phyloP scores from a whole-genome alignment of 2,113 vertebrate species.

The Dasyurus viverrinus region DNA sequence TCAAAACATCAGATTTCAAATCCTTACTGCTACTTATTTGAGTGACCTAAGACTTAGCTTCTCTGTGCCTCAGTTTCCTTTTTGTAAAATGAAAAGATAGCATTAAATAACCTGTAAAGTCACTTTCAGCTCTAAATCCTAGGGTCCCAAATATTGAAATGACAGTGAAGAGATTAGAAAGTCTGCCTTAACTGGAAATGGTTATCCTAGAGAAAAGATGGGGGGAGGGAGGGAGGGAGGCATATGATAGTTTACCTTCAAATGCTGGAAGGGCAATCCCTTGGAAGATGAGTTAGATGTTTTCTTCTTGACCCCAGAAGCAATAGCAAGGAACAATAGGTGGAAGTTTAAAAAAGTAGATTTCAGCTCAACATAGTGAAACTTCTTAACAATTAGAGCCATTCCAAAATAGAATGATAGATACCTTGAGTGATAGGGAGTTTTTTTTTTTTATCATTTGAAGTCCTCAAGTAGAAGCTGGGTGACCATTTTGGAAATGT shows the following conservation, averaged over 20 bases:
- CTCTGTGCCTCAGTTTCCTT: background rate
- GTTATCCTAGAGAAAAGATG: background rate
- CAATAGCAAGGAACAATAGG: background rate
- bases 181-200: background rate
- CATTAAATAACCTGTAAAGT: background rate
- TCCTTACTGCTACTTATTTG: background rate
- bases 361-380: background rate
- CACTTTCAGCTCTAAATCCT: background rate
- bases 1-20: background rate
- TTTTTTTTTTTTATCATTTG: background rate
- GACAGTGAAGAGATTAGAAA: background rate
- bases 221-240: no score
- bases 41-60: background rate
- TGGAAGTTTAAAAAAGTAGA: background rate
- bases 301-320: background rate
- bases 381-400: background rate
- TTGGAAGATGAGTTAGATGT: background rate
- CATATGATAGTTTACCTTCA: background rate
- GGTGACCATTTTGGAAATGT: background rate
- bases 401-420: background rate
- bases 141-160: background rate
- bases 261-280: background rate
- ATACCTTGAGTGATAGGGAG: background rate
- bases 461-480: background rate
- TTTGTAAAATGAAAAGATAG: background rate